Evolutionary conservation across 2,113 vertebrate genomes (phyloP).

Genomic region (Nannospalax galili): DNA sequence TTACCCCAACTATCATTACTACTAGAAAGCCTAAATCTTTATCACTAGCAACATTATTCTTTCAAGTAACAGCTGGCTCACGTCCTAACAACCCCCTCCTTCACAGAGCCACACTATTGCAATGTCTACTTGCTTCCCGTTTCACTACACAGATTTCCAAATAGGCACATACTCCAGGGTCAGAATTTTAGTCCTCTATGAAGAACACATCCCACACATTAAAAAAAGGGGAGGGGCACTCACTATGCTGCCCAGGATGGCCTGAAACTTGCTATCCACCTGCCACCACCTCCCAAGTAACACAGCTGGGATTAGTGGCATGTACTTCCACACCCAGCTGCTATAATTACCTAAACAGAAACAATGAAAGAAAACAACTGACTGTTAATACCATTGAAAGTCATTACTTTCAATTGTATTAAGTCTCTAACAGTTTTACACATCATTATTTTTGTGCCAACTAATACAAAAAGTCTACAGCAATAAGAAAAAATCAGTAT

Average conservation of each 20-base stretch:
- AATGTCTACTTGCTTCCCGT: not conserved
- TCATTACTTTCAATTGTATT: not conserved
- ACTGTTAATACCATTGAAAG: not conserved
- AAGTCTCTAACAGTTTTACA: slow-evolving; percentile 5
- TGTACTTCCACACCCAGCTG: not conserved
- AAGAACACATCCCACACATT: not conserved
- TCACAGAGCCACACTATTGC: not conserved
- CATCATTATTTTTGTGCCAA: not conserved
- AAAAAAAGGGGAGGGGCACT: not conserved
- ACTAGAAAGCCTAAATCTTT: slow-evolving; percentile 27
- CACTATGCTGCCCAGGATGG: not conserved
- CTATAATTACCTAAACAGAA: not conserved
- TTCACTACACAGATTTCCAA: not conserved
- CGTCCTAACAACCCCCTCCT: not conserved
- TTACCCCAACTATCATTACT: slow-evolving; percentile 32
- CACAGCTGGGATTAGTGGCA: not conserved
- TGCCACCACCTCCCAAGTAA: not conserved
- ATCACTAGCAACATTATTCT: slow-evolving; percentile 22
- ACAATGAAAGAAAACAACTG: not conserved
- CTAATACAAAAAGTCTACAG: not conserved
- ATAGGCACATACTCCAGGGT: not conserved
- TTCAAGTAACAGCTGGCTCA: not conserved
- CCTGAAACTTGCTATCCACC: not conserved
- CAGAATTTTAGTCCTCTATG: slow-evolving; percentile 44
- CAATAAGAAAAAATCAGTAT: slow-evolving; percentile 34